Base-by-base conservation (phyloP, 2,797 vertebrate genomes). In the Harpagifer antarcticus region DNA sequence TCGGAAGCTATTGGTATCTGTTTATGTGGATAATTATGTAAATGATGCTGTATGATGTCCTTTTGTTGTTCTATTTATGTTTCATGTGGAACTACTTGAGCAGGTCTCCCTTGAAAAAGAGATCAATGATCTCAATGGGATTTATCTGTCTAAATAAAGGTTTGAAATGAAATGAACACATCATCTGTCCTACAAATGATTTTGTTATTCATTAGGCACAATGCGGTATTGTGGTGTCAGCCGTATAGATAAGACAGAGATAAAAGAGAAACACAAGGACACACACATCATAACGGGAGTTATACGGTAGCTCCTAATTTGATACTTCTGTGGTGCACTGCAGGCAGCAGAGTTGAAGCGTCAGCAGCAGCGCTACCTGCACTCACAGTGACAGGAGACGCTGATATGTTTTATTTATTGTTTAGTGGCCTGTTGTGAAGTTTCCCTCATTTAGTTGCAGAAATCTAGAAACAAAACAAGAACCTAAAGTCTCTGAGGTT, bases 381-480 rank as follows among this genome's bases (percentile, higher is more conserved):
- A 11, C 50, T 73, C 53, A 62, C 73, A 75, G 78, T 56, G 76
- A 83, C 68, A 76, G 48, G 45, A 81, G 54, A 82, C 8, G 16
- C 47, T 69, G 37, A 73, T 64, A 57, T 77, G 66, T 73, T 85
- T 83, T 74, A 81, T 82, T 83, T 78, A 82, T 76, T 71, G 45
- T 71, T 62, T 62, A 44, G 23, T 8, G 20, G 67, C 54, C 59
- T 15, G 33, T 62, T 74, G 55, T 72, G 33, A 74, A 56, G 42
- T 65, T 65, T 70, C 17, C 33, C n/a, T 71, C 13, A 47, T 59
- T 73, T 43, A 47, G 9, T 53, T 62, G 9, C 9, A 54, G 3
- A 67, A 49, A 74, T 6, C 20, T 20, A 60, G 10, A 50, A 55
- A 72, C 9, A 68, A 54, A 37, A 60, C 1, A 61, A 48, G 37